Conservation (phyloP, 1,140 invertebrate species). For the Drosophila teissieri region DNA sequence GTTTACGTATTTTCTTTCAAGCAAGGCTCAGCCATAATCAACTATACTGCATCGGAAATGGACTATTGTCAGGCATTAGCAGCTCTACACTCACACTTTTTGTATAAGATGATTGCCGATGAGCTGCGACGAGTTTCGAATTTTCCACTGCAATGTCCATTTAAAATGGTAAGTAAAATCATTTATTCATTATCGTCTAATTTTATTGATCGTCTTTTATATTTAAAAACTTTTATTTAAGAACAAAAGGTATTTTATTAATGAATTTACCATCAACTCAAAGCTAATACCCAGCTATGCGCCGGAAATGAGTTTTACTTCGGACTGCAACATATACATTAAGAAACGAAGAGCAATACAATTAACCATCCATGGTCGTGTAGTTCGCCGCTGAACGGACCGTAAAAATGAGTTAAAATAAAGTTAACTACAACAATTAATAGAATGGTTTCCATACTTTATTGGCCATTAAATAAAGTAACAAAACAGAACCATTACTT, state of each 20-base stretch:
- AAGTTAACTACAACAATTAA: slow-evolving; percentile 2
- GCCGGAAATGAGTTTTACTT: slow-evolving; percentile 19
- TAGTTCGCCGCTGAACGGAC: slow-evolving; percentile 9
- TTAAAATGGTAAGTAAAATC: slow-evolving; percentile 22
- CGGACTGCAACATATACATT: slow-evolving; percentile 4
- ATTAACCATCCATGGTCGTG: slow-evolving; percentile 20
- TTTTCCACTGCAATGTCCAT: slow-evolving; percentile 42
- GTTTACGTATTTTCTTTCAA: slow-evolving; percentile 17
- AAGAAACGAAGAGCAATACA: slow-evolving; percentile 23
- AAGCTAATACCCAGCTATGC: slow-evolving; percentile 38
- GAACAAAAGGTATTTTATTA: slow-evolving; percentile 19
- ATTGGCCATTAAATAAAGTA: slow-evolving; percentile 2
- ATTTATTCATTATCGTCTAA: not conserved
- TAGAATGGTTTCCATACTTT: not conserved
- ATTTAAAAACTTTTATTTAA: not conserved
- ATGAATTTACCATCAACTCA: slow-evolving; percentile 19
- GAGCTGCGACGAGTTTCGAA: slow-evolving; percentile 27
- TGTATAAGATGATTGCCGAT: slow-evolving; percentile 20
- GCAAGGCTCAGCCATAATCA: not conserved
- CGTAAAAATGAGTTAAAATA: not conserved
- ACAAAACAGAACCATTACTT: not conserved
- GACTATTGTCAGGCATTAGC: slow-evolving; percentile 33
- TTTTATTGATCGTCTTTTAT: not conserved
- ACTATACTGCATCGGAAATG: slow-evolving; percentile 28
- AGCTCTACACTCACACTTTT: slow-evolving; percentile 2